Base-by-base conservation (phyloP, 1,140 invertebrate genomes). In the Campodea augens region DNA sequence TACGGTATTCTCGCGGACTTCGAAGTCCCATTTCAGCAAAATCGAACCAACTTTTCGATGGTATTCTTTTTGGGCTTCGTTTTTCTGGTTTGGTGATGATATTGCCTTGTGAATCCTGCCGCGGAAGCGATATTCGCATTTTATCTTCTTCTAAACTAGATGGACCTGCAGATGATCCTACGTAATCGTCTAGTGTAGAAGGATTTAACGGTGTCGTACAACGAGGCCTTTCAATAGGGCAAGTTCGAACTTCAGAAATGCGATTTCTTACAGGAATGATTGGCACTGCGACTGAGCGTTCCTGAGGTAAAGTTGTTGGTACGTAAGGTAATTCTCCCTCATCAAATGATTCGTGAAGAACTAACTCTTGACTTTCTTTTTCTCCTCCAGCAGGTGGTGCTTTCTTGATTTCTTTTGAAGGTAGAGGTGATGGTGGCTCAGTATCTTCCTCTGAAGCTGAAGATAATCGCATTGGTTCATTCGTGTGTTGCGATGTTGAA, bases 301-400 rank as follows among this genome's bases (percentile, higher is more conserved):
- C 84, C 56, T 75, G 65, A 13, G 84, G 83, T 44, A 88, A 60
- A 25, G 83, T 88, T 3, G 84, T 88, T 32, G 83, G 82, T 48
- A 88, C 73, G 55, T 83, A 87, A 1, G 85, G 85, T 53, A 88
- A 63, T 63, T 88, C 84, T 44, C 84, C 82, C 48, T 89, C 83
- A 51, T 86, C 82, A 7, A 81, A 83, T 51, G 85, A 81, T 51
- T 85, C 80, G 52, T 77, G 71, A 38, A 78, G 69, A 3, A 82
- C 77, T 22, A 89, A 67, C 1, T 77, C 75, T 44, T 84, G 81
- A 43, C 75, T 69, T 55, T 85, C 81, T 19, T 70, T 63, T 55
- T 73, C 71, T 43, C 65, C 62, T 10, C 62, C 48, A 25, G 68
- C 57, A 32, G 57, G 54, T 53, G 57, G 52, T 52, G 59, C 67